These are phyloP conservation scores for Teleopsis dalmanni DNA, from an alignment of 1,140 invertebrate genomes.

Conservation along the genomic window DNA sequence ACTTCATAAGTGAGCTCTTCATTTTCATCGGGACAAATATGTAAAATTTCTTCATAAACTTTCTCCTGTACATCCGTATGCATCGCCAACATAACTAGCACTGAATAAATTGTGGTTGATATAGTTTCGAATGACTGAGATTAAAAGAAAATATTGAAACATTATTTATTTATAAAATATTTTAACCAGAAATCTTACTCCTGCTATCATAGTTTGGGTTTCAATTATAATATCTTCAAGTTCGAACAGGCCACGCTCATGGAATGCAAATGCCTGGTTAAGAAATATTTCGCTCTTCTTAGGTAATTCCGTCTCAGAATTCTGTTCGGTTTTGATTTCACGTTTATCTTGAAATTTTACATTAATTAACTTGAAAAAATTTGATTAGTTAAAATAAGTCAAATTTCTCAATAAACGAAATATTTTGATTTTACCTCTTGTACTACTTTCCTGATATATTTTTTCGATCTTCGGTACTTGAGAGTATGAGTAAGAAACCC, in stretches of 20 bases:
- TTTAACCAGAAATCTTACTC: conserved; percentile 1
- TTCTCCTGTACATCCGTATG: conserved; percentile 14
- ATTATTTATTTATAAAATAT: not conserved
- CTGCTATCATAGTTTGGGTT: conserved; percentile 8
- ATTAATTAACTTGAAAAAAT: not conserved
- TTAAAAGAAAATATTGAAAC: not conserved
- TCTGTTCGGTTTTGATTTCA: not conserved
- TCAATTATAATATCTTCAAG: conserved; percentile 7
- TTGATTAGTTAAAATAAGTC: not conserved
- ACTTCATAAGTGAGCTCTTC: conserved; percentile 45
- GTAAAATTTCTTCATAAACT: conserved; percentile 10
- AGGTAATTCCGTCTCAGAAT: not conserved
- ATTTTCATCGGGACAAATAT: conserved; percentile 2
- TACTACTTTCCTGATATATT: not conserved
- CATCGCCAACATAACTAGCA: conserved; percentile 17
- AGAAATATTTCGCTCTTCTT: not conserved
- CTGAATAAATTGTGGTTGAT: conserved; percentile 5
- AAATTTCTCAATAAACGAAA: not conserved
- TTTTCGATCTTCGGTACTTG: not conserved
- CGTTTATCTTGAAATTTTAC: not conserved
- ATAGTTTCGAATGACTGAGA: conserved; percentile 13
- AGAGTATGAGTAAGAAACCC: conserved; percentile 1
- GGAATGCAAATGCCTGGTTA: conserved; percentile 2
- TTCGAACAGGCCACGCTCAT: conserved; percentile 5
- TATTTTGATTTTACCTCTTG: not conserved